phyloP scores from a whole-genome alignment of 2,888 invertebrate genomes.

The Eurytoma californica region DNA sequence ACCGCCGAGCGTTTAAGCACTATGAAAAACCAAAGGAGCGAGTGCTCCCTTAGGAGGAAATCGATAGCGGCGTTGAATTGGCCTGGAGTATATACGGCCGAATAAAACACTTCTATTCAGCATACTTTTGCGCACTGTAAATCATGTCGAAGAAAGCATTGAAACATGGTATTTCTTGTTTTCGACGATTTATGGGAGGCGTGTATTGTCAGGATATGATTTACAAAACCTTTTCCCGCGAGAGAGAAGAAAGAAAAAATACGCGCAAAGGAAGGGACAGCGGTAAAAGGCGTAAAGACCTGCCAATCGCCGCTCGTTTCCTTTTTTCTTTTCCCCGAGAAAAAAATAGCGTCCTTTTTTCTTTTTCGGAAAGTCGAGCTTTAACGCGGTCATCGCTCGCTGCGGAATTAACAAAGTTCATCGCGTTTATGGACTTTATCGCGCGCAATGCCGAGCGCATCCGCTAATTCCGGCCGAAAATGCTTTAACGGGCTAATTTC shows the following conservation, averaged over 20 bases:
- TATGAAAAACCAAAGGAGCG: slow-evolving; percentile 4
- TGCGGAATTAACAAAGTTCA: no score
- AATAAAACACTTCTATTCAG: slow-evolving; percentile 49
- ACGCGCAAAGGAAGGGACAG: not conserved
- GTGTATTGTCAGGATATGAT: slow-evolving; percentile 45
- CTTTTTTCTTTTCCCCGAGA: no score
- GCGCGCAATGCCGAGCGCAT: not conserved
- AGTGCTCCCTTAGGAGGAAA: not conserved
- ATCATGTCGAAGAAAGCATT: slow-evolving; percentile 50
- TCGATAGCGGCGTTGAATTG: not conserved
- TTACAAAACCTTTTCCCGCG: slow-evolving; percentile 30
- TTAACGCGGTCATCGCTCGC: no score
- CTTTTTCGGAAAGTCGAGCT: no score
- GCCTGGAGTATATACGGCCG: not conserved
- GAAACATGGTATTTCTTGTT: slow-evolving; percentile 52
- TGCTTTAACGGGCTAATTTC: slow-evolving; percentile 1
- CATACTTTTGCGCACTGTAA: slow-evolving; percentile 45
- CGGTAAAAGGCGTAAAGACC: not conserved
- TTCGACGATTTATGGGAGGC: slow-evolving; percentile 46
- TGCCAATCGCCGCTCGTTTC: no score
- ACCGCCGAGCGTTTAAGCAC: not conserved
- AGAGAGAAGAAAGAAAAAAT: not conserved
- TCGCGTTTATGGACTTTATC: slow-evolving; percentile 2
- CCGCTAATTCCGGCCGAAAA: not conserved
- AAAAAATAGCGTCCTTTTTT: no score